phyloP scores from a whole-genome alignment of 2,797 vertebrate genomes.

The Podarcis lilfordi region DNA sequence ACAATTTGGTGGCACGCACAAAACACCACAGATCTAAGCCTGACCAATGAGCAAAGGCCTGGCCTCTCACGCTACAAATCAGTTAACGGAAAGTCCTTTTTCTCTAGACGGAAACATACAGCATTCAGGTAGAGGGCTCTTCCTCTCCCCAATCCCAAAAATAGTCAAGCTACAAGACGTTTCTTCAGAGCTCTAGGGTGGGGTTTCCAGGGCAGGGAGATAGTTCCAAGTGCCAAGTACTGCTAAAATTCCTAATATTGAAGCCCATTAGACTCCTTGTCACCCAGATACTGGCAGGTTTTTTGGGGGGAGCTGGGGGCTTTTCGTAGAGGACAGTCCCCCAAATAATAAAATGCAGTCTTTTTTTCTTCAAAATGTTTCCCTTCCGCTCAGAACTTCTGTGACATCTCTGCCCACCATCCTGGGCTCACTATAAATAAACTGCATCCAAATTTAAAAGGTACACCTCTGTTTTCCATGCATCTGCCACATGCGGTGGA shows the following conservation, averaged over 20 bases:
- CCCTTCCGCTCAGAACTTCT: too few species aligned
- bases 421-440: not conserved
- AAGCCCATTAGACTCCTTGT: not conserved
- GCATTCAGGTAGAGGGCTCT: fast-evolving
- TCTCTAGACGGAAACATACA: not conserved
- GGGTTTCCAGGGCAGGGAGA: too few species aligned
- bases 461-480: not conserved
- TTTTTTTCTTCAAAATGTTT: too few species aligned
- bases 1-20: not conserved
- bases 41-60: not conserved
- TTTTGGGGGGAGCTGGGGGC: not conserved
- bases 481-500: too few species aligned
- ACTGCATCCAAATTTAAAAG: not conserved
- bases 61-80: too few species aligned
- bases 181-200: not conserved
- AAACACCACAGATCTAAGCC: not conserved
- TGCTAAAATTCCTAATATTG: not conserved
- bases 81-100: too few species aligned
- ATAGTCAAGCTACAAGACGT: too few species aligned
- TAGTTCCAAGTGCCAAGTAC: not conserved
- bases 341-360: too few species aligned
- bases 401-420: not conserved
- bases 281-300: not conserved
- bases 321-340: not conserved
- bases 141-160: not conserved